Base-by-base conservation (phyloP, 35 echinoderm and acorn worm species). In the Eucidaris tribuloides region DNA sequence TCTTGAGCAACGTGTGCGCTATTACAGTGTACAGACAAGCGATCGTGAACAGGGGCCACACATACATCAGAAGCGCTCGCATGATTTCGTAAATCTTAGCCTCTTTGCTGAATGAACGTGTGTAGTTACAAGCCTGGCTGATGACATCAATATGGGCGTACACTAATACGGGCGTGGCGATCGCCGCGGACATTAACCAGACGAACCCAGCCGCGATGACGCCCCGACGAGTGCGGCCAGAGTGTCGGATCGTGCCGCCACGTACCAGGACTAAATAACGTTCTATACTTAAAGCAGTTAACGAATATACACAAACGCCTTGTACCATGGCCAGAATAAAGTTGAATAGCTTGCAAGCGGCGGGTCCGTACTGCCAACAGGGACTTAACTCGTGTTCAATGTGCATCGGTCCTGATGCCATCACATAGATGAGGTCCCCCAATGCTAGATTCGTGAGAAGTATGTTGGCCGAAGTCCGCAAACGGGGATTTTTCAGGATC, bases 381-480 rank as follows among this genome's bases (percentile, higher is more conserved):
- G 80, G 71, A 34, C 79, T 46, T 2, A 88, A 45, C 33, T 93
- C 85, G 29, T 84, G 79, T 49, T 93, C 85, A 3, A 93, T 55
- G 40, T 71, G 68, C 42, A 83, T 68, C 14, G 91, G 91, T n/a
- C 58, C 85, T 13, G 85, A 87, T 56, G 84, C 82, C 39, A 84
- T 17, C 15, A 93, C 65, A 42, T 93, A 93, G 57, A 93, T 42
- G 22, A 93, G 45, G 45, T 93, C 91, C 5, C 91, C 91, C 35
- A 77, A 31, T 15, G 81, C 82, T 2, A 93, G 85, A 60, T 88
- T 93, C 0, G 82, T 88, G 14, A 93, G 82, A 42, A 93, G 60
- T 54, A 93, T 93, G 40, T 93, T 93, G 15, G 91, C 85, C 2
- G 81, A 82, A 28, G 91, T 93, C 17, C 91, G 42, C 24, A 93